Evolutionary conservation across 1,140 invertebrate genomes (phyloP).

Genomic region (Patella vulgata): DNA sequence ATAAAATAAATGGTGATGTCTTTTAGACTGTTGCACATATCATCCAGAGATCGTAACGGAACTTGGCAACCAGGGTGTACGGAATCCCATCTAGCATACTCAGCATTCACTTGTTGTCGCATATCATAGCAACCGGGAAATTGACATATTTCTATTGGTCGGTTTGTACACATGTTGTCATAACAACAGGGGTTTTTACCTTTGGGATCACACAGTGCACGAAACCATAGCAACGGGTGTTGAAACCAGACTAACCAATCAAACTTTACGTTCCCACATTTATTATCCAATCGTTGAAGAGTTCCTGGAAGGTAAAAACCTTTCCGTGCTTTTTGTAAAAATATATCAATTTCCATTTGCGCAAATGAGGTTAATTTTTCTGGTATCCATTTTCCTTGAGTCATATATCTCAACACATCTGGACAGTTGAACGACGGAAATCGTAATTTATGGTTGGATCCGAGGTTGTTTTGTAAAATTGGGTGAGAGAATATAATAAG

Average conservation of each 20-base stretch:
- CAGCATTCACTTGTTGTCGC: slow-evolving; percentile 24
- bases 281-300: slow-evolving; percentile 15
- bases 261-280: slow-evolving; percentile 25
- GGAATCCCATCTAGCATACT: slow-evolving; percentile 24
- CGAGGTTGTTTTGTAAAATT: slow-evolving; percentile 6
- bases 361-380: background rate
- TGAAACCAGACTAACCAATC: background rate
- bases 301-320: slow-evolving; percentile 9
- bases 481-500: too few relatives aligned
- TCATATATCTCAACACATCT: slow-evolving; percentile 10
- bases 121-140: slow-evolving; percentile 23
- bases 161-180: slow-evolving; percentile 15
- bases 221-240: slow-evolving; percentile 12
- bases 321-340: slow-evolving; percentile 1
- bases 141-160: slow-evolving; percentile 14
- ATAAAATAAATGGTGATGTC: slow-evolving; percentile 3
- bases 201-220: slow-evolving; percentile 31
- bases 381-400: slow-evolving; percentile 5
- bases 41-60: background rate
- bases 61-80: slow-evolving; percentile 10
- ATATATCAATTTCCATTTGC: background rate
- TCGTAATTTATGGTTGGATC: background rate
- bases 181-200: slow-evolving; percentile 32
- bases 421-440: background rate
- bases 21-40: slow-evolving; percentile 3